Evolutionary conservation across 1,140 invertebrate genomes (phyloP), one percentile per base, ranked within the genome.

Genomic region (Drosophila nasuta): DNA sequence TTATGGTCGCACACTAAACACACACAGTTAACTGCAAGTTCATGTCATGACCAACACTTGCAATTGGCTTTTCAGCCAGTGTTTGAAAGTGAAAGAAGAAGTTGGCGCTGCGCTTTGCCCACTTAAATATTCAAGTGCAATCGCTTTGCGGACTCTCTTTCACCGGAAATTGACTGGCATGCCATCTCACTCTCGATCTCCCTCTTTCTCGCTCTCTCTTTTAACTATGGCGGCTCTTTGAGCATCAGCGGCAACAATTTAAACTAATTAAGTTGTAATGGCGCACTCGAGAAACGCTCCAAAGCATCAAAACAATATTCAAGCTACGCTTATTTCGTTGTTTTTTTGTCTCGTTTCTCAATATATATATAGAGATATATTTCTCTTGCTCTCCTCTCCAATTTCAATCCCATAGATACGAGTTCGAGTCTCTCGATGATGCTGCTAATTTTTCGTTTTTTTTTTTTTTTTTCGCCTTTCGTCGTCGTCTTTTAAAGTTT

Each of bases 261-360:
- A 85, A 89, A 89, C 85, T 89, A 89, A 89, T 89, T 89, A 89
- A 89, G 81, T 85, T 89, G 85, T 89, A 89, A 89, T 89, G 74
- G 79, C 76, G 75, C 75, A 88, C 83, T 87, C 83, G 72, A 87
- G 73, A 82, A 76, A 64, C 79, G 64, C 71, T 82, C 54, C 51
- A 79, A 81, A 72, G 49, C 65, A 43, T 43, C 67, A 64, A 79
- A 74, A 57, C 63, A 63, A 59, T 46, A 80, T 76, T 71, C 67
- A 59, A 75, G 73, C 67, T 75, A 11, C 51, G 62, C 74, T 77
- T 62, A 72, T 41, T 51, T 46, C 65, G 69, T 58, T 43, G 25
- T 6, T 48, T 60, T 45, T 60, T 11, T 59, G 11, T n/a, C 25
- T 33, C 13, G 17, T 63, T 49, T 49, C 20, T 49, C 48, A 49